Conservation (phyloP, 2,888 invertebrate species). For the Tridacna gigas region DNA sequence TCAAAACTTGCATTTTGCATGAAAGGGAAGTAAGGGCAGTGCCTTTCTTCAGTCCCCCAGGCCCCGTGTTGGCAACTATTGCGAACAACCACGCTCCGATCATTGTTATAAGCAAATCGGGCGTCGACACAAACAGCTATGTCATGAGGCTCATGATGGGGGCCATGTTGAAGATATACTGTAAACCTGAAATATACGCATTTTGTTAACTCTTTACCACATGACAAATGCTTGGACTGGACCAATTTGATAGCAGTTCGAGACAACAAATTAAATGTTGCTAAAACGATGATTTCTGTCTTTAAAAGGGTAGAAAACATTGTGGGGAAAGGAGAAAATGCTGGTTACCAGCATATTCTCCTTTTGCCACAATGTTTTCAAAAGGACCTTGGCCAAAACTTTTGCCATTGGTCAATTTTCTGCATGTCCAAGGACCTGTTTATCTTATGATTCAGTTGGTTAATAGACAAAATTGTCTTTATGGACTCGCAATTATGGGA, state of each 20-base stretch:
- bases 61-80: constrained; percentile 65
- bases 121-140: constrained; percentile 71
- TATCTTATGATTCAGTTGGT: too few species aligned
- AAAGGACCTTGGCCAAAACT: too few species aligned
- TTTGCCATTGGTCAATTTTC: too few species aligned
- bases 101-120: constrained; percentile 65
- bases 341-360: too few species aligned
- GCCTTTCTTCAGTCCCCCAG: constrained; percentile 73
- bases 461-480: too few species aligned
- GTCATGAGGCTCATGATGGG: constrained; percentile 46
- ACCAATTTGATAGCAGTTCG: background rate
- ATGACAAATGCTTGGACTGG: background rate
- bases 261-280: background rate
- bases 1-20: constrained; percentile 70
- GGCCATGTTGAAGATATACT: constrained; percentile 54
- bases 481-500: too few species aligned
- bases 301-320: too few species aligned
- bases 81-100: constrained; percentile 64
- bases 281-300: background rate
- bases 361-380: too few species aligned
- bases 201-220: background rate
- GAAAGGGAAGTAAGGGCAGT: constrained; percentile 72
- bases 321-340: too few species aligned
- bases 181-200: constrained; percentile 43
- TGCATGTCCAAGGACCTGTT: too few species aligned